phyloP scores from a whole-genome alignment of 2,797 vertebrate species.

The Coendou prehensilis region DNA sequence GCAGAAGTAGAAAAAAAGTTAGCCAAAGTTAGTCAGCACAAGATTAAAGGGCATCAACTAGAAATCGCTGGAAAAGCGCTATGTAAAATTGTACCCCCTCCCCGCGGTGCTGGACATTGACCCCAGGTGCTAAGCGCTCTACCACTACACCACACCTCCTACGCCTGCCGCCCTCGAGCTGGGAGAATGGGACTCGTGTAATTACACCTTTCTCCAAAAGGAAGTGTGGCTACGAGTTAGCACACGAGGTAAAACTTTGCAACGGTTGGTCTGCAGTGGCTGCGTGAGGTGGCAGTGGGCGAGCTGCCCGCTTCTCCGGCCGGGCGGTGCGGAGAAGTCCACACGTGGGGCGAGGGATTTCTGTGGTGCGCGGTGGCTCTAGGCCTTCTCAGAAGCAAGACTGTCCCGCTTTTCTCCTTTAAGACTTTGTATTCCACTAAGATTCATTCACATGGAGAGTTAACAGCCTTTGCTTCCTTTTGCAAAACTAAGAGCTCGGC shows the following conservation, averaged over 20 bases:
- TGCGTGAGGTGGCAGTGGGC: not conserved
- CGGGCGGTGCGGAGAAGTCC: accelerated
- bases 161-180: not conserved
- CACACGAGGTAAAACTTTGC: not conserved
- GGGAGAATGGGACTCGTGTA: not conserved
- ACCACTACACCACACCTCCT: not conserved
- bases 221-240: not conserved
- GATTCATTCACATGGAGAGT: not conserved
- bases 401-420: not conserved
- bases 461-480: not conserved
- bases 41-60: not conserved
- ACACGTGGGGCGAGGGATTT: accelerated
- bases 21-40: not conserved
- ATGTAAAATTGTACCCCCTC: not conserved
- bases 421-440: not conserved
- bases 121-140: not conserved
- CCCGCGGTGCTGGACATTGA: not conserved
- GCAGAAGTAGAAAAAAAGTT: not conserved
- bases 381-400: not conserved
- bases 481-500: not conserved
- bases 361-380: not conserved
- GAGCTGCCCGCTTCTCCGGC: no score
- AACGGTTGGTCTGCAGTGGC: not conserved
- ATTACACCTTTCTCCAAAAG: not conserved
- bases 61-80: not conserved